Evolutionary conservation across 1,140 invertebrate genomes (phyloP).

Genomic region (Drosophila nigrodunni): DNA sequence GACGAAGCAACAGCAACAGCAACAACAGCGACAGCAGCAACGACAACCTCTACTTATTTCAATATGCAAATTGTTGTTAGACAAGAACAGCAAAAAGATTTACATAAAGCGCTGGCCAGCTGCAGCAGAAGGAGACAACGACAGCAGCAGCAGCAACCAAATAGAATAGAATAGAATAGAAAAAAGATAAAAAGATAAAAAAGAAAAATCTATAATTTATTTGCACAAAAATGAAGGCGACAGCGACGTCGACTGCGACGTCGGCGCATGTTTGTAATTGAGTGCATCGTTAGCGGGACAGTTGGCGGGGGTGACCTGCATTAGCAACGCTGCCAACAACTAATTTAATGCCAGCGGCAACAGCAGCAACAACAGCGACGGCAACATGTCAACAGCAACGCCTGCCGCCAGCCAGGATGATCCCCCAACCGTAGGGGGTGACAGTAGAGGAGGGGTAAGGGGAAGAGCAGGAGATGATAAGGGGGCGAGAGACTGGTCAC

Average conservation of each 20-base stretch:
- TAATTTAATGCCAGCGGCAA: constrained; percentile 76
- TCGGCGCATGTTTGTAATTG: constrained; percentile 67
- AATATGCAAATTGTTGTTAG: constrained; percentile 59
- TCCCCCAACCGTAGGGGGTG: constrained; percentile 15
- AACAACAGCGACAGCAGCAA: constrained; percentile 15
- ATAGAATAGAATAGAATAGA: constrained; percentile 42
- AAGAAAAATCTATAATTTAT: constrained; percentile 77
- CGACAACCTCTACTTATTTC: constrained; percentile 43
- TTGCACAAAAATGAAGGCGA: constrained; percentile 58
- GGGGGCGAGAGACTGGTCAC: constrained; percentile 10
- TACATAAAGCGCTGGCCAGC: constrained; percentile 36
- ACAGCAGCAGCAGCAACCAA: constrained; percentile 24
- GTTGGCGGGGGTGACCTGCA: constrained; percentile 26
- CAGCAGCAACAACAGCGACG: constrained; percentile 44
- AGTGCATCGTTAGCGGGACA: constrained; percentile 73
- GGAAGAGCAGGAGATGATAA: background rate
- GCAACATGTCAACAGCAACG: constrained; percentile 79
- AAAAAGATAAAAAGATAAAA: constrained; percentile 52
- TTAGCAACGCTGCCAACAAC: constrained; percentile 77
- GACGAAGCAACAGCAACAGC: constrained; percentile 48
- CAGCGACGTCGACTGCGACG: constrained; percentile 36
- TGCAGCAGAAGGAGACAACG: constrained; percentile 43
- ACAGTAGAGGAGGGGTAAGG: background rate
- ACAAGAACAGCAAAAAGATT: constrained; percentile 42
- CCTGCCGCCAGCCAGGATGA: constrained; percentile 60